Conservation (phyloP, 2,888 invertebrate species). For the Plagodis pulveraria region DNA sequence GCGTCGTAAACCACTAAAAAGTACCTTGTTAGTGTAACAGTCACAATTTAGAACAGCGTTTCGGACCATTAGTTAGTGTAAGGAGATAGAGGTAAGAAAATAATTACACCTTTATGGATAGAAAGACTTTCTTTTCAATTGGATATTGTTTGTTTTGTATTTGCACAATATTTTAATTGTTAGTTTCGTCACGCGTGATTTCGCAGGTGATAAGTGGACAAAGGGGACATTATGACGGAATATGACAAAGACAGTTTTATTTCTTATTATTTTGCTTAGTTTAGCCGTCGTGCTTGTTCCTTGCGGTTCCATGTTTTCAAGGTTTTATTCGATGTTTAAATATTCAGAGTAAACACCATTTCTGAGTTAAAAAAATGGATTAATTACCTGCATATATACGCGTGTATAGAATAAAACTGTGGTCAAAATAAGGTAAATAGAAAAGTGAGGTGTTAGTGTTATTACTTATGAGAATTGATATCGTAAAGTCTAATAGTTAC, state of each 20-base stretch:
- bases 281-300: slow-evolving; percentile 38
- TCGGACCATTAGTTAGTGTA: slow-evolving; percentile 67
- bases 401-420: too few species aligned
- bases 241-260: slow-evolving; percentile 47
- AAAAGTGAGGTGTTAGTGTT: too few species aligned
- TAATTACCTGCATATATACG: too few species aligned
- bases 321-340: not conserved
- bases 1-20: slow-evolving; percentile 81
- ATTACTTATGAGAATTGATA: too few species aligned
- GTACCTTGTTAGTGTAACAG: slow-evolving; percentile 66
- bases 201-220: slow-evolving; percentile 62
- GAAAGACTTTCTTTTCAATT: slow-evolving; percentile 75
- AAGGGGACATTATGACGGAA: slow-evolving; percentile 33
- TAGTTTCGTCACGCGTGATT: slow-evolving; percentile 56
- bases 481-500: too few species aligned
- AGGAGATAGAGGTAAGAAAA: slow-evolving; percentile 67
- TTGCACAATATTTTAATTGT: slow-evolving; percentile 67
- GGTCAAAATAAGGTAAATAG: too few species aligned
- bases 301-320: slow-evolving; percentile 39
- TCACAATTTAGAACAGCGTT: slow-evolving; percentile 72
- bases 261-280: slow-evolving; percentile 33
- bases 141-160: slow-evolving; percentile 56
- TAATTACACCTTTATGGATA: slow-evolving; percentile 75
- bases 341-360: too few species aligned
- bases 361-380: too few species aligned